phyloP scores from a whole-genome alignment of 2,888 invertebrate genomes.

The Arge pagana region DNA sequence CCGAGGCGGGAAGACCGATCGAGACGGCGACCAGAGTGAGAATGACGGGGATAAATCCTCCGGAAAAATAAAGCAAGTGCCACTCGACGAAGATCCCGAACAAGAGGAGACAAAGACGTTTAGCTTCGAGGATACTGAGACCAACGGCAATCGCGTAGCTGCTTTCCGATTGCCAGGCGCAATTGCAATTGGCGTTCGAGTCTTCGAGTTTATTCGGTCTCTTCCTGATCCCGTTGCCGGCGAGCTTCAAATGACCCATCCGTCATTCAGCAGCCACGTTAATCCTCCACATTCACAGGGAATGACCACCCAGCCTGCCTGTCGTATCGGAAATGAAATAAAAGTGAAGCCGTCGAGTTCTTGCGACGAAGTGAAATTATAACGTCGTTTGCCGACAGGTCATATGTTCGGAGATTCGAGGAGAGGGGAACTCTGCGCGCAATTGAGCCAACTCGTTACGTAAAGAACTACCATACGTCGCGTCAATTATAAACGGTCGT shows the following conservation, averaged over 20 bases:
- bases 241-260: conserved; percentile 12
- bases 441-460: no score
- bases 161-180: conserved; percentile 42
- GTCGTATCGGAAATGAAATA: background rate
- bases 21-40: conserved; percentile 41
- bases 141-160: conserved; percentile 44
- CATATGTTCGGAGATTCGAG: no score
- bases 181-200: conserved; percentile 29
- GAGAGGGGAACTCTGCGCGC: no score
- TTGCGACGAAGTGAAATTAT: no score
- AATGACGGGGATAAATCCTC: conserved; percentile 42
- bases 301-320: background rate
- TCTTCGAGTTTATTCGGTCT: conserved; percentile 6
- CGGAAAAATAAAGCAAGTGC: conserved; percentile 47
- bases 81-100: conserved; percentile 48
- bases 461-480: no score
- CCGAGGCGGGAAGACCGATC: conserved; percentile 45
- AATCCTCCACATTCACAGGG: conserved; percentile 32
- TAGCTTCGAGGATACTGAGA: conserved; percentile 46
- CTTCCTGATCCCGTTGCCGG: conserved; percentile 4
- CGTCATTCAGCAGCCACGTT: conserved; percentile 22
- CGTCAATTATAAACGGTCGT: no score
- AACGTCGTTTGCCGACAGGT: no score
- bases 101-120: conserved; percentile 45
- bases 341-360: no score